Evolutionary conservation across 2,797 vertebrate species (phyloP).

Genomic region (Helicolenus hilgendorfi): DNA sequence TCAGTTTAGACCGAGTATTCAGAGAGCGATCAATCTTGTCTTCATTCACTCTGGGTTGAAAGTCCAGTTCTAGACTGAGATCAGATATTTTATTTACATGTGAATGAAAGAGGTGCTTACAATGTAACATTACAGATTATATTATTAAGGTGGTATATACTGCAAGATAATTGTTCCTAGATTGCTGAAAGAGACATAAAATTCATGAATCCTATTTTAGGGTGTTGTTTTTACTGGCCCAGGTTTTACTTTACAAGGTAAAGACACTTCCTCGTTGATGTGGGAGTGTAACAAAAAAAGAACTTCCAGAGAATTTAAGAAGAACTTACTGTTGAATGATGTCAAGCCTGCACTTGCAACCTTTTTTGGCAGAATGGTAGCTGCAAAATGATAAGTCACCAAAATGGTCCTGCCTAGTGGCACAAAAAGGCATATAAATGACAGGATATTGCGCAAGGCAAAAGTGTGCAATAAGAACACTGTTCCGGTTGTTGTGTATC

Average conservation of each 20-base stretch:
- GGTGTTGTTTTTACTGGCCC: background rate
- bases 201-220: background rate
- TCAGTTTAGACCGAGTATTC: conserved; percentile 10
- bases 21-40: background rate
- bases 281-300: background rate
- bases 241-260: background rate
- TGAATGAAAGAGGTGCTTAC: background rate
- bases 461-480: background rate
- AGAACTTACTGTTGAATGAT: background rate
- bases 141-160: background rate
- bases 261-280: background rate
- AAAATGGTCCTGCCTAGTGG: background rate
- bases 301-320: background rate
- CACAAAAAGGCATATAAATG: background rate
- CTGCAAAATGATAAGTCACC: background rate
- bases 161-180: background rate
- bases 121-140: background rate
- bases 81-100: background rate
- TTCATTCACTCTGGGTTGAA: background rate
- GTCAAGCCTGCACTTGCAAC: background rate
- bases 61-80: background rate
- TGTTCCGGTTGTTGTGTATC: background rate
- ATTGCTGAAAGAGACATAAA: background rate
- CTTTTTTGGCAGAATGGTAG: background rate
- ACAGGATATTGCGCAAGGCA: background rate